These are phyloP conservation scores for Chaetogeoica ovagalla DNA, from an alignment of 2,888 invertebrate genomes.

Conservation along the genomic window DNA sequence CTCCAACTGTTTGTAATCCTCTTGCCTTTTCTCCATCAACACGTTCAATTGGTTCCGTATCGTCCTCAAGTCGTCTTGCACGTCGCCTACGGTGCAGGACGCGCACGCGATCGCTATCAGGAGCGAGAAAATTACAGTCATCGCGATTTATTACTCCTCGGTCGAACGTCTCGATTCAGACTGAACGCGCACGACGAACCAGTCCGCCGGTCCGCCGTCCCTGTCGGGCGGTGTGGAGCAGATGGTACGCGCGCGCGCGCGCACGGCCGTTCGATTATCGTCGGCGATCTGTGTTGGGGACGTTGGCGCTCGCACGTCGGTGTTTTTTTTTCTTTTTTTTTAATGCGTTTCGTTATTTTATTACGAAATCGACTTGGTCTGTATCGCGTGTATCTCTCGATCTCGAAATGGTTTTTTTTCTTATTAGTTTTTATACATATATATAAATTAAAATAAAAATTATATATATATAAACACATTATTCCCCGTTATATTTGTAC, in stretches of 20 bases:
- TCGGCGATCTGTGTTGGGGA: no score
- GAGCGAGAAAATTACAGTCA: slow-evolving; percentile 17
- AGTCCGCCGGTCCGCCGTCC: not conserved
- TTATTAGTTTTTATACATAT: no score
- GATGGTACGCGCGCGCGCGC: slow-evolving; percentile 23
- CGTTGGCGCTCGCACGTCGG: slow-evolving; percentile 27
- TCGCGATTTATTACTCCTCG: not conserved
- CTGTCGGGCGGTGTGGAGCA: slow-evolving; percentile 14
- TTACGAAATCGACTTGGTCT: no score
- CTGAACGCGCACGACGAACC: slow-evolving; percentile 14
- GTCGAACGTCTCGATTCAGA: slow-evolving; percentile 12
- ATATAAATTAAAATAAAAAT: no score
- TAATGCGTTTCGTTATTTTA: no score
- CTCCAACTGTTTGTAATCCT: slow-evolving; percentile 49
- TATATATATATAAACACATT: no score
- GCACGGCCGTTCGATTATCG: not conserved
- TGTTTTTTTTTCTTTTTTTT: slow-evolving; percentile 33
- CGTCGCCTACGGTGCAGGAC: not conserved
- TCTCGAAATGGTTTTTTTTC: no score
- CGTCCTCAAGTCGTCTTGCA: slow-evolving; percentile 31
- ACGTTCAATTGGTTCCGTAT: slow-evolving; percentile 49
- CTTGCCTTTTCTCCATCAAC: slow-evolving; percentile 47
- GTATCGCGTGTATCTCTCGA: no score
- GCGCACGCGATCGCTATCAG: not conserved
- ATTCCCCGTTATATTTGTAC: no score